Evolutionary conservation across 2,797 vertebrate genomes (phyloP), one percentile per base, ranked within the genome.

Genomic region (Myotis myotis): DNA sequence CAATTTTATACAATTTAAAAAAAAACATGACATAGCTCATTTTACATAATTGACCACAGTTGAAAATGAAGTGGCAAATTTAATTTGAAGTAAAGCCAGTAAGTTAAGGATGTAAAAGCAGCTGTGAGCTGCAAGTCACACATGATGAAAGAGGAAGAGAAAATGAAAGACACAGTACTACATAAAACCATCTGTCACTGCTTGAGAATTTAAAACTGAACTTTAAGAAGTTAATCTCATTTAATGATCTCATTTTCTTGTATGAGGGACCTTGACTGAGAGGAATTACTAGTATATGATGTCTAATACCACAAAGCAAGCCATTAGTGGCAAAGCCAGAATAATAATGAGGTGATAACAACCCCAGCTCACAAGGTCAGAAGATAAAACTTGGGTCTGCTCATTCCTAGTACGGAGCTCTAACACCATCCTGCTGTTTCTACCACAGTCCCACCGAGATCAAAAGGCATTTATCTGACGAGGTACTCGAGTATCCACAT

Each of bases 1-100:
- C 16, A 72, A 33, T 94, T 92, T 90, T 87, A 90, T 30, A 72
- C 16, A 95, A 51, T 71, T 78, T 12, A 23, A 93, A 93, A 93
- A 88, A 75, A 36, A 38, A 71, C 36, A 57, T 23, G 15, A 38
- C n/a, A 70, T 28, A n/a, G 12, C 22, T 79, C 71, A 53, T 72
- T 60, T n/a, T 68, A 72, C 8, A 80, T n/a, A 38, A 83, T 0
- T 57, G 66, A 75, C 23, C 33, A 76, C 66, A 86, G 80, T 41
- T 84, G 51, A 93, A 93, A 68, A 81, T 74, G 41, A 89, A 84
- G 28, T 68, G 23, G 62, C 25, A 72, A 57, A 38, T 81, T 72
- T 87, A 90, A 90, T 81, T 23, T 51, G 55, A 87, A 93, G 33
- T 75, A 49, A 95, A 91, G 88, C 70, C 28, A 86, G 16, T 57